phyloP scores from a whole-genome alignment of 2,113 vertebrate genomes.

The human (Homo sapiens) region GRCh38 chr20:21990001-21990500 shows the following conservation, averaged over 20 bases:
- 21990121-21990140: not conserved
- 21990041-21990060: not conserved
- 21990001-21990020: constrained; percentile 5
- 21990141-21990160: too few species aligned
- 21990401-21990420: not conserved
- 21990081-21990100: not conserved
- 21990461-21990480: not conserved
- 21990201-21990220: not conserved
- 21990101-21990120: not conserved
- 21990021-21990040: not conserved
- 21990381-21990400: not conserved
- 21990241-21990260: not conserved
- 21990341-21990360: not conserved
- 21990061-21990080: not conserved
- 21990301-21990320: not conserved
- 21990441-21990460: not conserved
- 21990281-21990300: not conserved
- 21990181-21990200: not conserved
- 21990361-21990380: not conserved
- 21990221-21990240: not conserved
- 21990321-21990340: not conserved
- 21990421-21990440: accelerated
- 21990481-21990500: not conserved
- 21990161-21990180: not conserved
- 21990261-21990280: not conserved